phyloP scores from a whole-genome alignment of 2,888 invertebrate species.

The Volucella bombylans region DNA sequence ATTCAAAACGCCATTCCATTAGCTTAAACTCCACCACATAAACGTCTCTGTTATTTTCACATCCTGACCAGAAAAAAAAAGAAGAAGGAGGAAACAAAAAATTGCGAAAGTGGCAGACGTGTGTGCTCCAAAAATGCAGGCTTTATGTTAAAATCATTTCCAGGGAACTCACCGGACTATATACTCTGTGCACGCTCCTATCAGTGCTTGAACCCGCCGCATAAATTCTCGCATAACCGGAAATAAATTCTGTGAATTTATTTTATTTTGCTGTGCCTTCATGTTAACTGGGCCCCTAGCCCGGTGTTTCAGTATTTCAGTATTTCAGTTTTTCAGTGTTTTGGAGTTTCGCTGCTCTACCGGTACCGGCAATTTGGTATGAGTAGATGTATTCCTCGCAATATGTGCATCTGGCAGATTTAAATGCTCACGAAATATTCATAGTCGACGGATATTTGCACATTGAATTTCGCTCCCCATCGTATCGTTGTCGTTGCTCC shows the following conservation, averaged over 20 bases:
- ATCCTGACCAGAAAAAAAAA: constrained; percentile 42
- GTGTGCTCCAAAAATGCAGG: constrained; percentile 47
- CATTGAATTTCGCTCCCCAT: constrained; percentile 63
- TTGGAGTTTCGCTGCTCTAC: background rate
- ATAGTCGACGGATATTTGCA: constrained; percentile 72
- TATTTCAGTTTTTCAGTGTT: no score
- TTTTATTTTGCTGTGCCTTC: constrained; percentile 59
- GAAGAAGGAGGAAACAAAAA: background rate
- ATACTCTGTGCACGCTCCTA: constrained; percentile 11
- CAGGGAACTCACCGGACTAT: constrained; percentile 34
- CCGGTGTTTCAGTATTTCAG: background rate
- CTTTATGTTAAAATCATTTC: constrained; percentile 61
- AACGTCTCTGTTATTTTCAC: constrained; percentile 49
- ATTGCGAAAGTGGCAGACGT: constrained; percentile 43
- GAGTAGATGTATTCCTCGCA: constrained; percentile 45
- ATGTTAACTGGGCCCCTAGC: constrained; percentile 34
- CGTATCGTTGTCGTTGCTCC: constrained; percentile 28
- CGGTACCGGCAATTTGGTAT: constrained; percentile 32
- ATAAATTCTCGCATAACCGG: constrained; percentile 73
- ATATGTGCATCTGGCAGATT: constrained; percentile 72
- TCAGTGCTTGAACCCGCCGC: constrained; percentile 61
- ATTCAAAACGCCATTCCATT: constrained; percentile 68
- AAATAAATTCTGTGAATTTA: constrained; percentile 72
- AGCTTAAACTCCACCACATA: constrained; percentile 57
- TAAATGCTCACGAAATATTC: constrained; percentile 73